A percentile compares a stretch with the other conserved stretches of the same genome.
Conservation (phyloP, 2,797 vertebrate species). For the Pampus argenteus region DNA sequence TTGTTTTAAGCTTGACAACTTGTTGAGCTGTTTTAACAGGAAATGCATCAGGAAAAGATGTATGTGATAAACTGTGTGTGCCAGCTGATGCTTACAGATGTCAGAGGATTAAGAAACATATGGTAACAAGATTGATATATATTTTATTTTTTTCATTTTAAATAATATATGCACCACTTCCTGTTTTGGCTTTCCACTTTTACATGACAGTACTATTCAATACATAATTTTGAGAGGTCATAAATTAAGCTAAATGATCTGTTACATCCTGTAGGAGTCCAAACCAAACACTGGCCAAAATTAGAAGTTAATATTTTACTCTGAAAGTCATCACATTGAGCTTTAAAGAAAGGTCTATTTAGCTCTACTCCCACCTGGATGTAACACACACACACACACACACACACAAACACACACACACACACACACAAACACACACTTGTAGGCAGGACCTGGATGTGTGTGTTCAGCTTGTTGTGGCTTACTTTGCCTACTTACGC, state of each 20-base stretch:
- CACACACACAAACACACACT: conserved; percentile 70
- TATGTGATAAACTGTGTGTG: neutral
- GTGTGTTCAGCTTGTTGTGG: conserved; percentile 91
- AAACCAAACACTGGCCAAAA: neutral
- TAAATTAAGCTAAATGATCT: neutral
- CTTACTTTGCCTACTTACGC: conserved; percentile 99
- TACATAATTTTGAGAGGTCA: neutral
- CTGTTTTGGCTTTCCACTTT: neutral
- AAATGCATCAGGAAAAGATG: neutral
- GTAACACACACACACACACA: conserved; percentile 28
- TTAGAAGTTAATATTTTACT: neutral
- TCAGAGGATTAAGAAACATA: neutral
- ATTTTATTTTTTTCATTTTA: neutral
- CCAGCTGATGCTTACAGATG: neutral
- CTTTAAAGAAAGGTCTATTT: neutral
- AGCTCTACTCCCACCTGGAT: conserved; percentile 3
- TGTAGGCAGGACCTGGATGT: conserved; percentile 72
- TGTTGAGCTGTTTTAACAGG: neutral
- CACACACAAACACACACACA: conserved; percentile 22
- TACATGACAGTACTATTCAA: neutral
- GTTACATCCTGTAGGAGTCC: neutral
- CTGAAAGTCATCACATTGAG: neutral
- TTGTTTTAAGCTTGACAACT: neutral
- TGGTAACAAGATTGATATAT: neutral
- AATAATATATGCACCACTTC: neutral